Conservation (phyloP, 2,113 vertebrate genomes). For the Macquaria ambigua region DNA sequence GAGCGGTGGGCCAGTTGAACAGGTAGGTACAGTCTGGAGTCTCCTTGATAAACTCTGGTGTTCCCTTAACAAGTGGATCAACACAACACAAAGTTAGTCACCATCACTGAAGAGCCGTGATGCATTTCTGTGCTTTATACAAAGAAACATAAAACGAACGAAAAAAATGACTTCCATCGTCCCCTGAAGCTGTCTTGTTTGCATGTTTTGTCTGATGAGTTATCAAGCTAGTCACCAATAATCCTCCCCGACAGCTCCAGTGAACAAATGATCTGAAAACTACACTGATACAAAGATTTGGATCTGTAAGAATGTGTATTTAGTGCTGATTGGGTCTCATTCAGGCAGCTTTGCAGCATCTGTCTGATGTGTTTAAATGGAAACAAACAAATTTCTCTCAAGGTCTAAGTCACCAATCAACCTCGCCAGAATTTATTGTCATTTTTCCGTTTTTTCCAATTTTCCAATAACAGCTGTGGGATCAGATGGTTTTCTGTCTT, state of each 20-base stretch:
- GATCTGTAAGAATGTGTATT: neutral
- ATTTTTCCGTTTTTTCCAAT: too few species aligned
- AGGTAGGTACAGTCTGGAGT: constrained; percentile 94
- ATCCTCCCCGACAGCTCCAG: neutral
- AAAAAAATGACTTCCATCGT: too few species aligned
- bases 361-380: neutral
- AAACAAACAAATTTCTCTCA: neutral
- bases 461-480: neutral
- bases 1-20: constrained; percentile 92
- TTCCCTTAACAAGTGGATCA: constrained; percentile 70
- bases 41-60: constrained; percentile 91
- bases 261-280: neutral
- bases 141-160: neutral
- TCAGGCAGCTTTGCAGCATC: neutral
- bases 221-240: neutral
- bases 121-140: too few species aligned
- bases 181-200: too few species aligned
- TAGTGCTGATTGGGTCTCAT: neutral
- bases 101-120: neutral
- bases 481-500: neutral
- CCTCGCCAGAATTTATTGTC: too few species aligned
- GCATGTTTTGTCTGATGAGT: too few species aligned
- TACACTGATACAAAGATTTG: neutral
- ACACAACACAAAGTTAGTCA: constrained; percentile 38
- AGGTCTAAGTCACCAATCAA: neutral